Evolutionary conservation across 2,797 vertebrate species (phyloP).

Genomic region (Catharus ustulatus): DNA sequence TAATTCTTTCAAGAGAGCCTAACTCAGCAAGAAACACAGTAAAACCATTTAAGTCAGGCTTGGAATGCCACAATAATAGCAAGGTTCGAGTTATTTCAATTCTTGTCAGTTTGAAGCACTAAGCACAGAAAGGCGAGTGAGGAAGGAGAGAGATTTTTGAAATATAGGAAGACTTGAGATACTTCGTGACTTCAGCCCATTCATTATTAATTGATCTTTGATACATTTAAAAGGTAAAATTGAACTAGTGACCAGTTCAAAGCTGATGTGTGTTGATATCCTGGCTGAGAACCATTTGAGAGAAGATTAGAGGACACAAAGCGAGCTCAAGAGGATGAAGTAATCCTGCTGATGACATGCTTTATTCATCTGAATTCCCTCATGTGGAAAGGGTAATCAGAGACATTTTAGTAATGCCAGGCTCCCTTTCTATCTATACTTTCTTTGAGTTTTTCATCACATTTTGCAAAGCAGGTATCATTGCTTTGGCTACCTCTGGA

Average conservation of each 20-base stretch:
- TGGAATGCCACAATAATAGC: not conserved
- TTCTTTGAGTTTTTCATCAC: not conserved
- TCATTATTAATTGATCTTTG: not conserved
- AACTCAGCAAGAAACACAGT: constrained; percentile 17
- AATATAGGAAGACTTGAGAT: not conserved
- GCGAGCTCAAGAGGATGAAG: not conserved
- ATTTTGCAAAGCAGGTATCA: not conserved
- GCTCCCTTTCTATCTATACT: not conserved
- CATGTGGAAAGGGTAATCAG: not conserved
- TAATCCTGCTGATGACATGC: not conserved
- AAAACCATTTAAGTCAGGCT: not conserved
- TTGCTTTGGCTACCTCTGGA: not conserved
- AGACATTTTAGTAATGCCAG: not conserved
- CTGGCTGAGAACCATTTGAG: not conserved
- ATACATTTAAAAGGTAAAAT: not conserved
- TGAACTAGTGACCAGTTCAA: not conserved
- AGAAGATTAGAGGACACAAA: not conserved
- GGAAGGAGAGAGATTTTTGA: not conserved
- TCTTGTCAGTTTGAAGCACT: not conserved
- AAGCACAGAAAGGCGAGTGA: not conserved
- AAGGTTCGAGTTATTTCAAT: not conserved
- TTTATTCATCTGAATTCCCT: not conserved
- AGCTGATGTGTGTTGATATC: not conserved
- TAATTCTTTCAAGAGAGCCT: not conserved
- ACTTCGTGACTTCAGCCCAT: not conserved